These are phyloP conservation scores for Scylla paramamosain DNA, from an alignment of 1,140 invertebrate genomes.

Conservation along the genomic window DNA sequence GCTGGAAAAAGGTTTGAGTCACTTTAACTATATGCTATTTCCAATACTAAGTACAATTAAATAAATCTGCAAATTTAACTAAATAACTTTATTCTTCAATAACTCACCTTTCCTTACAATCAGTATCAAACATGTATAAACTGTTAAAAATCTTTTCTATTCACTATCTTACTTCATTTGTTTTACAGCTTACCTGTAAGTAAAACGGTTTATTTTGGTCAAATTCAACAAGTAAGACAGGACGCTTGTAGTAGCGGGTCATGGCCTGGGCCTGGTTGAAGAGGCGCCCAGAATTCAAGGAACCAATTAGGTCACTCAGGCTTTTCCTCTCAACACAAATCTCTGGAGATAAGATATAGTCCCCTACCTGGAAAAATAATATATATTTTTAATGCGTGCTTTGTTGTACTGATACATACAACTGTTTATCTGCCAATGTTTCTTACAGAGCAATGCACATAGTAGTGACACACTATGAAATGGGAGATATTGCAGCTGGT, in stretches of 20 bases:
- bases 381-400: not conserved
- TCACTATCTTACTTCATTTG: not conserved
- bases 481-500: too few relatives aligned
- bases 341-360: slow-evolving; percentile 98
- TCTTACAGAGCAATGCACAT: too few relatives aligned
- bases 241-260: slow-evolving; percentile 92
- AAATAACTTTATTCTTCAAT: too few relatives aligned
- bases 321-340: slow-evolving; percentile 98
- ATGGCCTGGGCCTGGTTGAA: slow-evolving; percentile 97
- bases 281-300: slow-evolving; percentile 95
- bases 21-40: too few relatives aligned
- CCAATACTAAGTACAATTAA: too few relatives aligned
- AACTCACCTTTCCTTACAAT: too few relatives aligned
- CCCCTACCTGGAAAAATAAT: slow-evolving; percentile 88
- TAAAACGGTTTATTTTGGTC: slow-evolving; percentile 95
- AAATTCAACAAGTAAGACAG: slow-evolving; percentile 98
- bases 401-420: too few relatives aligned
- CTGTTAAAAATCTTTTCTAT: not conserved
- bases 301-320: slow-evolving; percentile 97
- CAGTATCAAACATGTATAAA: too few relatives aligned
- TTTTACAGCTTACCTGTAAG: slow-evolving; percentile 84
- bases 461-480: too few relatives aligned
- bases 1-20: too few relatives aligned
- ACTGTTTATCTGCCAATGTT: too few relatives aligned
- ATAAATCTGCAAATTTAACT: too few relatives aligned